Conservation (phyloP, 2,888 invertebrate genomes). For the Drosophila differens region DNA sequence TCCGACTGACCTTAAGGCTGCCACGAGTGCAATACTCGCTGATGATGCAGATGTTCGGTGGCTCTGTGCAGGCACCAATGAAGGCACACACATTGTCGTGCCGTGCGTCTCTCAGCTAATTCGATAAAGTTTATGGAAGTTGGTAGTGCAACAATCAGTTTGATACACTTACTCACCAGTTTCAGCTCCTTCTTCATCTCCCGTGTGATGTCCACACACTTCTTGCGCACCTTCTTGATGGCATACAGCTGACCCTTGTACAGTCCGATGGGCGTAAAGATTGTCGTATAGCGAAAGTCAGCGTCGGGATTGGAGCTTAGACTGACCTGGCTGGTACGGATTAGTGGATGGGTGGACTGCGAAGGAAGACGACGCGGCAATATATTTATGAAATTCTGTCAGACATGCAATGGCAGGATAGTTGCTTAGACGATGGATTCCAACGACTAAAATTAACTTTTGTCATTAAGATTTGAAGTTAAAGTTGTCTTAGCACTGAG, state of each 20-base stretch:
- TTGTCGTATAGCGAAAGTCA: slow-evolving; percentile 95
- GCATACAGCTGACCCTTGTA: slow-evolving; percentile 95
- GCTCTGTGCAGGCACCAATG: slow-evolving; percentile 96
- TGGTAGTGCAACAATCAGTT: background rate
- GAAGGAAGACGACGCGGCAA: slow-evolving; percentile 57
- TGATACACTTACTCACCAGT: slow-evolving; percentile 87
- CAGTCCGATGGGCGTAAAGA: slow-evolving; percentile 95
- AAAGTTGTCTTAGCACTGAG: background rate
- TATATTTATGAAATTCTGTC: slow-evolving; percentile 55
- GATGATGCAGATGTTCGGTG: slow-evolving; percentile 95
- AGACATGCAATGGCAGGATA: slow-evolving; percentile 42
- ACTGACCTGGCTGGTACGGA: slow-evolving; percentile 95
- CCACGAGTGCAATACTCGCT: slow-evolving; percentile 96
- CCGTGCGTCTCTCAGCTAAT: slow-evolving; percentile 93
- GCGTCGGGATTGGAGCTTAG: slow-evolving; percentile 96
- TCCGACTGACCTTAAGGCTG: slow-evolving; percentile 91
- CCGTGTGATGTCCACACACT: slow-evolving; percentile 94
- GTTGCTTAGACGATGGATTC: slow-evolving; percentile 20
- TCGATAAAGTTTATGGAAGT: background rate
- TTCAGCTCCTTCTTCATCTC: slow-evolving; percentile 97
- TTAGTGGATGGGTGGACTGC: slow-evolving; percentile 87
- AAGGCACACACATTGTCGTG: slow-evolving; percentile 97
- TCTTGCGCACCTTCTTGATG: slow-evolving; percentile 93
- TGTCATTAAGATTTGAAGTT: background rate
- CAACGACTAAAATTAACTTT: background rate